Base-by-base conservation (phyloP, 2,113 vertebrate species). In the Hyperoodon ampullatus region DNA sequence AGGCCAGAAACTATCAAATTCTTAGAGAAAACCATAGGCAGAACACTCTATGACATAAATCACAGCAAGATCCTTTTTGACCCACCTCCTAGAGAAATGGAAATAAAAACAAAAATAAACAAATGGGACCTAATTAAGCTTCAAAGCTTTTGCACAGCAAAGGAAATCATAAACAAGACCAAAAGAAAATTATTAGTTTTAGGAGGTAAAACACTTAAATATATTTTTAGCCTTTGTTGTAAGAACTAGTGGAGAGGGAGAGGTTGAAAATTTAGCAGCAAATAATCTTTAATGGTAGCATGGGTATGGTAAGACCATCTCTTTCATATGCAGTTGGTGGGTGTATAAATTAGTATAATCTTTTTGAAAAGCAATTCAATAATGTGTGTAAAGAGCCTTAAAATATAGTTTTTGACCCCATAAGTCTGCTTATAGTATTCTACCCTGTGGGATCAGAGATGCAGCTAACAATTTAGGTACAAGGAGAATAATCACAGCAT, bases 311-410 rank as follows among this genome's bases (percentile, higher is more conserved):
- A 42, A 93, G 83, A 89, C 85, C 92, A 50, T 95, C 65, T 94
- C 95, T 91, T 95, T 96, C 58, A 55, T 44, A 93, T 70, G 65
- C 88, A 97, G 97, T 81, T 95, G 80, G 94, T 68, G 28, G 33
- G 74, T 65, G 39, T 90, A 92, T 90, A 96, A 95, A 96, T 94
- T 97, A 92, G 70, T 92, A 92, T 94, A 96, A 96, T 97, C 63
- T 96, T 92, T 90, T 39, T 95, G 58, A 74, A 95, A 96, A 97
- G 84, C 88, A 94, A 85, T 95, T 97, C 95, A 39, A 88, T 94
- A 94, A 96, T 88, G 11, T 88, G 16, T 60, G 3, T 95, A 93
- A 95, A 97, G 26, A 97, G 74, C 35, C 47, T 94, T 71, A 60
- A 91, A 95, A 94, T 96, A 97, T 0, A 88, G 16, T 47, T 74